A percentile compares a stretch with the other conserved stretches of the same genome.
Conservation (phyloP, 2,888 invertebrate species). For the Scaptodrosophila latifasciaeformis region DNA sequence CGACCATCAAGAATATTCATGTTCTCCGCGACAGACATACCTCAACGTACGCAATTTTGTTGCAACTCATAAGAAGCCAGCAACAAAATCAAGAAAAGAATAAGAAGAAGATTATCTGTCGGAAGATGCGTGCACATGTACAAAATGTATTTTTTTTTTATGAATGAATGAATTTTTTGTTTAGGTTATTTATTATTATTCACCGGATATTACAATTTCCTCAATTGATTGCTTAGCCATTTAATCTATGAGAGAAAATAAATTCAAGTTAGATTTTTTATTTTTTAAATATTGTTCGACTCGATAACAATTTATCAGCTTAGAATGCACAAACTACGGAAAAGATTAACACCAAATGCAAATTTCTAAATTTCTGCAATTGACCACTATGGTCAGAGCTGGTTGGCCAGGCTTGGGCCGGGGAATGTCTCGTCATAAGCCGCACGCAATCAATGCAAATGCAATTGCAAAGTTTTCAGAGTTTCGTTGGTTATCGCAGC, state of each 20-base stretch:
- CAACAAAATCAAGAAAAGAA: too few relatives aligned
- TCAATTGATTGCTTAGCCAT: not conserved
- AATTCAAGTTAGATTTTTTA: too few relatives aligned
- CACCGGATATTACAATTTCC: conserved; percentile 3
- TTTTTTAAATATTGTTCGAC: conserved; percentile 24
- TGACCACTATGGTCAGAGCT: not conserved
- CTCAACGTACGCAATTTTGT: too few relatives aligned
- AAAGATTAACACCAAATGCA: conserved; percentile 8
- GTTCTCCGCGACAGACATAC: too few relatives aligned
- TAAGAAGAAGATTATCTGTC: not conserved
- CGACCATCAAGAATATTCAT: too few relatives aligned
- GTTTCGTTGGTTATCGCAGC: conserved; percentile 39
- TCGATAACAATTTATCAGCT: conserved; percentile 33
- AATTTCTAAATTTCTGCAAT: conserved; percentile 26
- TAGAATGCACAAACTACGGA: too few relatives aligned
- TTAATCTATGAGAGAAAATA: too few relatives aligned
- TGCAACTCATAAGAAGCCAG: too few relatives aligned
- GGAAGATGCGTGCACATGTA: not conserved
- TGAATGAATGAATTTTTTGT: too few relatives aligned
- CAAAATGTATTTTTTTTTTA: not conserved
- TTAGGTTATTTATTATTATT: too few relatives aligned
- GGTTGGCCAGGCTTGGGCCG: too few relatives aligned
- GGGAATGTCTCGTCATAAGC: not conserved
- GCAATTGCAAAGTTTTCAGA: conserved; percentile 47
- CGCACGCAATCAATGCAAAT: conserved; percentile 52